These are phyloP conservation scores for Scartelaos histophorus DNA, from an alignment of 2,113 vertebrate genomes.

Conservation along the genomic window DNA sequence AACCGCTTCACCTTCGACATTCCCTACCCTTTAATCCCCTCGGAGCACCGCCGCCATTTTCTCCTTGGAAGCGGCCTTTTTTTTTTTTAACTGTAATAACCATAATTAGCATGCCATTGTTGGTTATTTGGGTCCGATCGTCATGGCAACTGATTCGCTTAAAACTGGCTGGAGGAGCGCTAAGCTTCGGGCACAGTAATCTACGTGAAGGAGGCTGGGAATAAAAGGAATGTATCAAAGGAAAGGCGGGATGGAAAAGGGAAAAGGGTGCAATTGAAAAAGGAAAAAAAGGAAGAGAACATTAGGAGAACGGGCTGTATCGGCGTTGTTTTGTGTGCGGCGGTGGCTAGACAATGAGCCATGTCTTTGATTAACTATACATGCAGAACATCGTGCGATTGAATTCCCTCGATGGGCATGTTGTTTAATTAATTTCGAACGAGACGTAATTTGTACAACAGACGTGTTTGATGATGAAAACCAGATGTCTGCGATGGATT, in stretches of 20 bases:
- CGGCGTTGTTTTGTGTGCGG: neutral
- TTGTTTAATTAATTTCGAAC: constrained; percentile 8
- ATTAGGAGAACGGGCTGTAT: constrained; percentile 5
- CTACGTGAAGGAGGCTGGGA: constrained; percentile 43
- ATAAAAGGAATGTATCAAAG: constrained; percentile 36
- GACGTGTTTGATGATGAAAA: constrained; percentile 8
- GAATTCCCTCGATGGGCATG: neutral
- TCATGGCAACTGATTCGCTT: constrained; percentile 75
- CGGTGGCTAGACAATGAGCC: neutral
- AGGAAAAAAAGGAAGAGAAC: neutral
- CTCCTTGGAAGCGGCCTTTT: constrained; percentile 36
- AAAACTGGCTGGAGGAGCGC: constrained; percentile 58
- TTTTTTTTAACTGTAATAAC: constrained; percentile 71
- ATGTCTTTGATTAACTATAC: constrained; percentile 11
- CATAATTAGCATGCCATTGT: constrained; percentile 76
- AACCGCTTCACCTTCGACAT: constrained; percentile 61
- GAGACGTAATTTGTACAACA: constrained; percentile 5
- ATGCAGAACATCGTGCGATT: neutral
- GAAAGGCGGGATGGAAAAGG: constrained; percentile 9
- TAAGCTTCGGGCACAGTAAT: constrained; percentile 35
- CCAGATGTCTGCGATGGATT: neutral
- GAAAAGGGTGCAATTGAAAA: neutral
- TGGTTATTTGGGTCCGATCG: constrained; percentile 73
- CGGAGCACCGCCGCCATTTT: constrained; percentile 52
- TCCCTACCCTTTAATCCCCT: constrained; percentile 55